Evolutionary conservation across 2,888 invertebrate genomes (phyloP).

Genomic region (Himalopsyche tibetana): DNA sequence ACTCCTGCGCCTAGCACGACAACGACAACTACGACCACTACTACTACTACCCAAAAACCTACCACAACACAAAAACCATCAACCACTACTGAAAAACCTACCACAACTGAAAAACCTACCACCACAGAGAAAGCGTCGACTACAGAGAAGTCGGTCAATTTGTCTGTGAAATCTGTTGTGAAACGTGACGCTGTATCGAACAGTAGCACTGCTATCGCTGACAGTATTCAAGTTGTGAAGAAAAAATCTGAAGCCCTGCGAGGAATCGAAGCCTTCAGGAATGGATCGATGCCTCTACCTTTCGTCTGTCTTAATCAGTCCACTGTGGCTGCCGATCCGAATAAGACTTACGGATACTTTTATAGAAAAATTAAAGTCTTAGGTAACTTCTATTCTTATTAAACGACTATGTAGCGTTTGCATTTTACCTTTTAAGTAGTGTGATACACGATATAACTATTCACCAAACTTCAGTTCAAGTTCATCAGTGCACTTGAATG

Average conservation of each 20-base stretch:
- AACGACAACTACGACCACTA: slow-evolving; percentile 73
- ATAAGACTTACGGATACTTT: slow-evolving; percentile 86
- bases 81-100: slow-evolving; percentile 67
- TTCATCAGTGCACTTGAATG: too few relatives aligned
- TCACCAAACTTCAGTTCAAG: too few relatives aligned
- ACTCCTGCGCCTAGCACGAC: slow-evolving; percentile 74
- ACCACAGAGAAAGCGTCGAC: slow-evolving; percentile 63
- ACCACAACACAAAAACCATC: slow-evolving; percentile 67
- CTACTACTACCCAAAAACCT: slow-evolving; percentile 71
- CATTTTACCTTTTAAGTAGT: too few relatives aligned
- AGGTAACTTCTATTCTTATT: slow-evolving; percentile 74
- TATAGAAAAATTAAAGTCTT: slow-evolving; percentile 80
- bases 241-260: neutral
- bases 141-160: neutral
- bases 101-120: slow-evolving; percentile 67
- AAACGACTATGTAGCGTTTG: too few relatives aligned
- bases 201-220: slow-evolving; percentile 58
- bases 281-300: slow-evolving; percentile 68
- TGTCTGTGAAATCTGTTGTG: neutral
- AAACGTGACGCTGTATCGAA: slow-evolving; percentile 50
- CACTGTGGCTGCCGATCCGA: slow-evolving; percentile 80
- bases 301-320: slow-evolving; percentile 79
- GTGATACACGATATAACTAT: too few relatives aligned
- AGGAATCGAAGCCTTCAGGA: slow-evolving; percentile 60
- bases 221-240: slow-evolving; percentile 41